Base-by-base conservation (phyloP, 2,888 invertebrate genomes). In the Sinotaia quadrata region DNA sequence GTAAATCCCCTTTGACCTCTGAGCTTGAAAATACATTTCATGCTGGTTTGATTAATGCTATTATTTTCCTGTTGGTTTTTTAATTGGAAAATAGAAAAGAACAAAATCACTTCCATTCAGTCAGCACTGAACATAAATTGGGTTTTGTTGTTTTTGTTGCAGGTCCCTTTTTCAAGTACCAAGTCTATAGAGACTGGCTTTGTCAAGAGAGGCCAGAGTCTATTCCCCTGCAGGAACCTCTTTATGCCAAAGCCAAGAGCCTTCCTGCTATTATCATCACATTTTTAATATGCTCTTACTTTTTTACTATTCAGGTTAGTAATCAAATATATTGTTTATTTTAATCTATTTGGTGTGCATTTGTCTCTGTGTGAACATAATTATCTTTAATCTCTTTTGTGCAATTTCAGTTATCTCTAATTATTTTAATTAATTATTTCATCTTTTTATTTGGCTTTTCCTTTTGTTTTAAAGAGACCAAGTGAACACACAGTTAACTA, bases 151-250 rank as follows among this genome's bases (percentile, higher is more conserved):
- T 52, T 47, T 15, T 63, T 36, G 37, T 63, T 71, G 69, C 89
- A 97, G 97, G 98, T 68, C 98, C 98, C 0, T 98, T 96, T 87
- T 97, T 94, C 88, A 93, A 94, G 60, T 98, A 95, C 86, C 91
- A 94, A 81, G 95, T 95, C 10, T 87, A 84, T 68, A 68, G 80
- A 58, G 86, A 87, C 68, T 84, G 84, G 82, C 69, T 87, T 27
- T 56, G 56, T 4, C 65, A 65, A 44, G 72, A 83, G 34, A 69
- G 81, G n/a, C 65, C 73, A 18, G 72, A 75, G 8, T 70, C 74
- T 5, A 71, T 72, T 12, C 77, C 78, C 24, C 75, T 86, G 44
- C 79, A 67, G 33, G 66, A 73, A 21, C 76, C 78, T 12, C 47
- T 84, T 21, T 56, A 80, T n/a, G 69, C 72, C 12, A 77, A 82